A percentile compares a stretch with the other conserved stretches of the same genome.
These are phyloP conservation scores for Epizoanthus ramosus DNA, from an alignment of 92 coral and sea anemone species.

Conservation along the genomic window DNA sequence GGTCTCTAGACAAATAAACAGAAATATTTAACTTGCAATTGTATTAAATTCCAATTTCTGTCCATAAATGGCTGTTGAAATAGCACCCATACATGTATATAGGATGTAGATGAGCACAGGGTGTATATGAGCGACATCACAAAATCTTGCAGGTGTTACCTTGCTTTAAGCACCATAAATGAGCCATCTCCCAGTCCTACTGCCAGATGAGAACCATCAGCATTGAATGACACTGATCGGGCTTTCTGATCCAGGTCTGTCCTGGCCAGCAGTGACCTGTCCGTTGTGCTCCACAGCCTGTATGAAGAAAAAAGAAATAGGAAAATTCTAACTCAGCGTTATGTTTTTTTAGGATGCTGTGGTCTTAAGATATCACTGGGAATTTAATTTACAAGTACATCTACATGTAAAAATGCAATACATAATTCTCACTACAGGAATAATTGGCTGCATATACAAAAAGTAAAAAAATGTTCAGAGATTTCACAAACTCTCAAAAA, in stretches of 20 bases:
- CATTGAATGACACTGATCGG: constrained; percentile 88
- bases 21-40: neutral
- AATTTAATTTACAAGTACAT: too few relatives aligned
- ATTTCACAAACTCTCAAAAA: too few relatives aligned
- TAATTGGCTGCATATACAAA: too few relatives aligned
- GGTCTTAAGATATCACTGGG: too few relatives aligned
- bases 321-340: neutral
- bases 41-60: neutral
- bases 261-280: constrained; percentile 85
- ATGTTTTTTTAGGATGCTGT: too few relatives aligned
- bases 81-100: neutral
- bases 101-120: too few relatives aligned
- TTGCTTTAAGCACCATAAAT: constrained; percentile 90
- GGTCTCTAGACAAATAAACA: constrained; percentile 66
- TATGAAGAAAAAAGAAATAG: neutral
- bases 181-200: constrained; percentile 97
- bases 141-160: constrained; percentile 48
- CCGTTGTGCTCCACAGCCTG: constrained; percentile 96
- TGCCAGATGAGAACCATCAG: constrained; percentile 91
- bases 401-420: too few relatives aligned
- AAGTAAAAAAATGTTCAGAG: too few relatives aligned
- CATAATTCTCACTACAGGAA: too few relatives aligned
- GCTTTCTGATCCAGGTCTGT: constrained; percentile 91
- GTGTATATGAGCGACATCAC: neutral
- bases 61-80: neutral